Conservation (phyloP, 1,140 invertebrate genomes). For the Zaprionus vittiger region DNA sequence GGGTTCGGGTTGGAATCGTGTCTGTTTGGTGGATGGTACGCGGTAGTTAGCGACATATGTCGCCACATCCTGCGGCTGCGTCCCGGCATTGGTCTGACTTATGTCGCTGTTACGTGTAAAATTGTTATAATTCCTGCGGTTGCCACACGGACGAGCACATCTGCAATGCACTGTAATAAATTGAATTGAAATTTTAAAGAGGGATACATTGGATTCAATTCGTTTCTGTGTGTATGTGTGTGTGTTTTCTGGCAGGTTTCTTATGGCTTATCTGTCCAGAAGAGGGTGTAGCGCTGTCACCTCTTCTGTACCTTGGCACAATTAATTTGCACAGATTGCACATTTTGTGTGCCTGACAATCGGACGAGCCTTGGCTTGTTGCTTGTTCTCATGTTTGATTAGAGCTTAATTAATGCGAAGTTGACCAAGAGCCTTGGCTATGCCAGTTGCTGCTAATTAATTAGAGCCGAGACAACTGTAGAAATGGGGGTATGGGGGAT, state of each 20-base stretch:
- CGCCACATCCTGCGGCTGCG: conserved; percentile 58
- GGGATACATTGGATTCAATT: not conserved
- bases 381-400: conserved; percentile 27
- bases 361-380: conserved; percentile 10
- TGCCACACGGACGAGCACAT: conserved; percentile 48
- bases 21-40: conserved; percentile 45
- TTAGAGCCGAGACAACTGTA: not conserved
- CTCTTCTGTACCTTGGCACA: conserved; percentile 48
- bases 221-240: not conserved
- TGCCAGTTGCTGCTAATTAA: conserved; percentile 15
- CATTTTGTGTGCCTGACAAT: conserved; percentile 50
- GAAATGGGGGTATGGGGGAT: not conserved
- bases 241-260: conserved; percentile 1
- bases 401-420: conserved; percentile 52
- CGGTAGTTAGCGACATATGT: conserved; percentile 78
- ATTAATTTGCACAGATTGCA: conserved; percentile 65
- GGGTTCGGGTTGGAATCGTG: conserved; percentile 17
- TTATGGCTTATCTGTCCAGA: conserved; percentile 8
- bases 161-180: conserved; percentile 35
- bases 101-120: conserved; percentile 83
- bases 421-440: conserved; percentile 12
- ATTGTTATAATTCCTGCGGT: conserved; percentile 83
- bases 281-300: not conserved
- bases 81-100: conserved; percentile 62
- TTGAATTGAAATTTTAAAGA: conserved; percentile 54